These are phyloP conservation scores for Cottoperca gobio DNA, from an alignment of 2,797 vertebrate genomes.

Conservation along the genomic window DNA sequence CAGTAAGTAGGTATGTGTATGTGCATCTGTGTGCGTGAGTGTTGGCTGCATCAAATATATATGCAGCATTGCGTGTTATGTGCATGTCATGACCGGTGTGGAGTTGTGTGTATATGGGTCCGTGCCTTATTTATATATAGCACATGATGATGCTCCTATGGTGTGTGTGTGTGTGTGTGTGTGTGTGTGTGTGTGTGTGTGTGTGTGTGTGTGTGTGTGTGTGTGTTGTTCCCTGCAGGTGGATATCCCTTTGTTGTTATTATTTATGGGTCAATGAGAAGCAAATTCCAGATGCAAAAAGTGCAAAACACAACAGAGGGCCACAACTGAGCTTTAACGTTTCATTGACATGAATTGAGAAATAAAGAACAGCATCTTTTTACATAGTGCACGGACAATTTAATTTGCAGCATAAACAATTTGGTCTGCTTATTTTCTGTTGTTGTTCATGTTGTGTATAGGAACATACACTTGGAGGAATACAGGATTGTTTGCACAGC, in stretches of 20 bases:
- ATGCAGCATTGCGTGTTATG: slow-evolving; percentile 14
- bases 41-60: background rate
- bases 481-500: background rate
- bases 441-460: background rate
- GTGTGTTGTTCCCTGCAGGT: slow-evolving; percentile 36
- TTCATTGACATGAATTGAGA: background rate
- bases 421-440: background rate
- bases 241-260: slow-evolving; percentile 52
- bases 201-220: slow-evolving; percentile 11
- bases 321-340: slow-evolving; percentile 5
- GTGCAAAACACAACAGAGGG: slow-evolving; percentile 2
- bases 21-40: background rate
- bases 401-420: background rate
- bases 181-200: slow-evolving; percentile 24
- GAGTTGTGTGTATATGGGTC: slow-evolving; percentile 21
- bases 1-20: background rate
- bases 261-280: slow-evolving; percentile 50
- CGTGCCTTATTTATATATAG: slow-evolving; percentile 40
- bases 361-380: background rate
- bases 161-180: slow-evolving; percentile 23
- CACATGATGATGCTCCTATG: slow-evolving; percentile 19
- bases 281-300: slow-evolving; percentile 42
- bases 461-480: background rate
- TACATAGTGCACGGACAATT: background rate
- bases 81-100: slow-evolving; percentile 17